Base-by-base conservation (phyloP, 2,797 vertebrate species). In the Choloepus didactylus region DNA sequence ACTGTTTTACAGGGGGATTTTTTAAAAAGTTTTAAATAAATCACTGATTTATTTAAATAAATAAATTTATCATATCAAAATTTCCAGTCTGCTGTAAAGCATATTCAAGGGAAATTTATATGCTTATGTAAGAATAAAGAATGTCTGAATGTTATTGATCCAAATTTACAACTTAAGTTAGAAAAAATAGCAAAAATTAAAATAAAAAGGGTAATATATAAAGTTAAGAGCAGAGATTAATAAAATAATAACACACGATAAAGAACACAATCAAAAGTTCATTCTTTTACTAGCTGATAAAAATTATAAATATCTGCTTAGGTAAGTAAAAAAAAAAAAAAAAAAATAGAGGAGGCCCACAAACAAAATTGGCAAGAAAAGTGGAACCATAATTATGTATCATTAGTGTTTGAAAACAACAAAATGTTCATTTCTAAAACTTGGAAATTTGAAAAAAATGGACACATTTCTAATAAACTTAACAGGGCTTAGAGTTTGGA, bases 381-480 rank as follows among this genome's bases (percentile, higher is more conserved):
- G 44, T 75, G 31, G 67, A 64, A 73, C 54, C 46, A 62, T 70
- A 69, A 62, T 66, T 67, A 80, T 12, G 69, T 41, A 66, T 16
- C 23, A 54, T 66, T 89, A 59, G 12, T 69, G 19, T 72, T 64
- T 96, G 44, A 64, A 87, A 86, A 80, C 70, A 69, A 89, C 59
- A 31, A 35, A 35, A 35, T 35, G 35, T 84, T 82, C 15, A n/a
- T 87, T 67, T 75, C 46, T 73, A 51, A 89, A 79, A 38, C 18
- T 5, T 90, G 51, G 62, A 35, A 85, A 70, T 14, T 29, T 23
- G 51, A 4, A 25, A 44, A 5, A 83, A 94, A 76, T n/a, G 9
- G 5, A 44, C 41, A 60, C 1, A 72, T 51, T 70, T 88, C 38
- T 54, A 70, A n/a, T 77, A 70, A 90, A 41, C 6, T 62, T 77